Evolutionary conservation across 2,888 invertebrate genomes (phyloP).

Genomic region (Parnassius apollo): DNA sequence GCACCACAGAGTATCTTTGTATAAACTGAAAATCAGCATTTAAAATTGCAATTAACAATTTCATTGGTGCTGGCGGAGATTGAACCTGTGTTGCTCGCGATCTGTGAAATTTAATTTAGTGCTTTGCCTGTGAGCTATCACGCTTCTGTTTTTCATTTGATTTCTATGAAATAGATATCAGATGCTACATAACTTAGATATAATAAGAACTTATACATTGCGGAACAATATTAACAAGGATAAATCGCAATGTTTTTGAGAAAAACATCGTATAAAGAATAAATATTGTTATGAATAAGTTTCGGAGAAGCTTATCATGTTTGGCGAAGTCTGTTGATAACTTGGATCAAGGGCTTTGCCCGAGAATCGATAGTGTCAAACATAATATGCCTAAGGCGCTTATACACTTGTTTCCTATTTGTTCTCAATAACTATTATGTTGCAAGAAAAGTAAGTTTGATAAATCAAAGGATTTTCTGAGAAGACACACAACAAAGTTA

Average conservation of each 20-base stretch:
- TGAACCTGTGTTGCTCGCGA: too few relatives aligned
- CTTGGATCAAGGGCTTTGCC: constrained; percentile 25
- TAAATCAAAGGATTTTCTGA: too few relatives aligned
- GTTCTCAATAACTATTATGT: background rate
- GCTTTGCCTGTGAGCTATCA: too few relatives aligned
- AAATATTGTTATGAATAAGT: constrained; percentile 16
- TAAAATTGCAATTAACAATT: too few relatives aligned
- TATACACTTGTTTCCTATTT: constrained; percentile 13
- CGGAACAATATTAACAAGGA: constrained; percentile 10
- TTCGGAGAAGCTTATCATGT: constrained; percentile 27
- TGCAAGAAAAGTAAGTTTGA: too few relatives aligned
- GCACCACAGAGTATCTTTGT: too few relatives aligned
- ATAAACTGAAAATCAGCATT: too few relatives aligned
- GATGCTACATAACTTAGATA: too few relatives aligned
- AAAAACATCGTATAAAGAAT: background rate
- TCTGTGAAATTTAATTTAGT: too few relatives aligned
- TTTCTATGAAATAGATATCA: background rate
- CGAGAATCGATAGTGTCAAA: constrained; percentile 10
- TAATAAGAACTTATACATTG: too few relatives aligned
- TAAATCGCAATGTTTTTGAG: constrained; percentile 11
- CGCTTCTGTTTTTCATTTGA: background rate
- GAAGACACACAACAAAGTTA: too few relatives aligned
- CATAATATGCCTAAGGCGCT: background rate
- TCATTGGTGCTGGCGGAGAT: too few relatives aligned
- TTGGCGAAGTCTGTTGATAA: constrained; percentile 19